These are phyloP conservation scores for Vidua macroura DNA, from an alignment of 2,113 vertebrate species.

Conservation along the genomic window DNA sequence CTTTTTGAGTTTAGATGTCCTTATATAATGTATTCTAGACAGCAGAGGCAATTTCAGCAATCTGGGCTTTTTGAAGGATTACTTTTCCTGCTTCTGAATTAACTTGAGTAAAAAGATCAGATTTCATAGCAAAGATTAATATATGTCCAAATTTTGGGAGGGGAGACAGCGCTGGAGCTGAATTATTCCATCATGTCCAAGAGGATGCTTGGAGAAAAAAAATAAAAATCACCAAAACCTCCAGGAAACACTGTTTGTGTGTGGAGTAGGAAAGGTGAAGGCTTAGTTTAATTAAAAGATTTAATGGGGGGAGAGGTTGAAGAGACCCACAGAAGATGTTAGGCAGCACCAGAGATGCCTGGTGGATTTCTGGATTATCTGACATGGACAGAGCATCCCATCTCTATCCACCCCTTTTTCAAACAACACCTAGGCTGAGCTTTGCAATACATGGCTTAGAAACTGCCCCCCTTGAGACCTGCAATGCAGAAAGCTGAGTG, in stretches of 20 bases:
- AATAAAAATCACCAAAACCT: neutral
- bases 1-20: neutral
- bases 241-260: neutral
- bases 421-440: neutral
- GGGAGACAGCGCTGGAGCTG: neutral
- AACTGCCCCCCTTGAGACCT: neutral
- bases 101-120: neutral
- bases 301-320: neutral
- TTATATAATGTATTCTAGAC: neutral
- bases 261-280: neutral
- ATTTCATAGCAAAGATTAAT: neutral
- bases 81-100: neutral
- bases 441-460: neutral
- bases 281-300: neutral
- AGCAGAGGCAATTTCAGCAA: neutral
- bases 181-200: neutral
- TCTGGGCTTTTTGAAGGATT: neutral
- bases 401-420: neutral
- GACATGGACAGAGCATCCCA: neutral
- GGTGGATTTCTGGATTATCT: neutral
- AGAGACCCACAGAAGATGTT: neutral
- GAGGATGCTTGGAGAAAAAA: neutral
- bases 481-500: rapidly evolving
- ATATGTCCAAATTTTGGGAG: neutral
- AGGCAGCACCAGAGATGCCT: neutral